phyloP scores from a whole-genome alignment of 1,140 invertebrate species.

The Metopolophium dirhodum region DNA sequence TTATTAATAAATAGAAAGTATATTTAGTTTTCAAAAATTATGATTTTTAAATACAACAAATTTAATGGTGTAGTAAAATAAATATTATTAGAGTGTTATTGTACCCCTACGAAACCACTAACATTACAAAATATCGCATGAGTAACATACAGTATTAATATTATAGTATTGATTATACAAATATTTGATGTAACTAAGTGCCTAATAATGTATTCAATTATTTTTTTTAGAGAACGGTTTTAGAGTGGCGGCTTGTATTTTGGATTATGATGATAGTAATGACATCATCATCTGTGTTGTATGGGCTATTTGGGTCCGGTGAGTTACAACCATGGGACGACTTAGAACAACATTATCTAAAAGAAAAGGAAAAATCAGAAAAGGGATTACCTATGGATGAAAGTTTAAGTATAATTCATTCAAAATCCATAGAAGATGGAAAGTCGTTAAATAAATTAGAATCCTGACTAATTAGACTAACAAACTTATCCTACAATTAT shows the following conservation, averaged over 20 bases:
- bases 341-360: too few relatives aligned
- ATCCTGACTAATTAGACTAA: background rate
- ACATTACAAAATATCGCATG: too few relatives aligned
- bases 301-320: slow-evolving; percentile 44
- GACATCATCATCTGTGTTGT: slow-evolving; percentile 64
- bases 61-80: too few relatives aligned
- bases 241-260: slow-evolving; percentile 68
- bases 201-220: background rate
- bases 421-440: slow-evolving; percentile 11
- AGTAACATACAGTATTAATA: too few relatives aligned
- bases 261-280: slow-evolving; percentile 66
- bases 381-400: slow-evolving; percentile 51
- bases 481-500: too few relatives aligned
- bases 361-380: too few relatives aligned
- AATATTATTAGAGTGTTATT: too few relatives aligned
- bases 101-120: too few relatives aligned
- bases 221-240: slow-evolving; percentile 60
- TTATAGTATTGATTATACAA: background rate
- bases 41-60: too few relatives aligned
- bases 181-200: background rate
- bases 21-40: too few relatives aligned
- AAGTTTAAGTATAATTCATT: background rate
- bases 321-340: too few relatives aligned
- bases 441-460: background rate
- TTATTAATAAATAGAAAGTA: too few relatives aligned